Evolutionary conservation across 2,113 vertebrate genomes (phyloP), one percentile per base, ranked within the genome.

Genomic region (Pyrgilauda ruficollis): DNA sequence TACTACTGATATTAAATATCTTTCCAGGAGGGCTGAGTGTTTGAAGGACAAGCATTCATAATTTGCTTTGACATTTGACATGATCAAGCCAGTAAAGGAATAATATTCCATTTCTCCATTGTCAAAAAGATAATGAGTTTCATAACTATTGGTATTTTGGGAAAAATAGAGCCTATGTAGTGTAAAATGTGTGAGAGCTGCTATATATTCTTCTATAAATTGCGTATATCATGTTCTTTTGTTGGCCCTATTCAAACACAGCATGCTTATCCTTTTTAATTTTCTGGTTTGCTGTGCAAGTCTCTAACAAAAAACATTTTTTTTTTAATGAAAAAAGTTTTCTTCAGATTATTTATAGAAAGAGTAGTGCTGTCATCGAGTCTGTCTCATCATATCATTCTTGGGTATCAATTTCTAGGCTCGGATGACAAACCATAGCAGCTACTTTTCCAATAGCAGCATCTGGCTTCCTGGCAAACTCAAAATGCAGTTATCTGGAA

Each of bases 401-500:
- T 90, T 97, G 96, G 93, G 93, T 96, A 97, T 96, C 96, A 95
- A 91, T 97, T 96, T 92, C 96, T 94, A 95, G 97, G 83, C 94
- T 95, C 79, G 26, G 96, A 97, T 97, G 97, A 97, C 97, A 97
- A 98, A 97, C 97, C 92, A 85, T 89, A 96, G 97, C 97, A 98
- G 96, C 97, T 92, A 84, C 97, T 98, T 98, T 98, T 96, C 96
- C 97, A 96, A 97, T 90, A 97, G 97, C 96, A 97, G 97, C 97
- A 98, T 97, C 97, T 98, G 97, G 95, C 79, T 97, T 87, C 46
- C 97, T 98, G 97, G 97, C 97, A 98, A 96, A 96, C 69, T 72
- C 7, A 0, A 91, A 96, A 96, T 82, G 86, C 66, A 53, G 93
- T 97, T 96, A 95, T 95, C 90, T 90, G 90, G 90, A 93, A 96